Conservation (phyloP, 2,888 invertebrate genomes). For the Cinara cedri region DNA sequence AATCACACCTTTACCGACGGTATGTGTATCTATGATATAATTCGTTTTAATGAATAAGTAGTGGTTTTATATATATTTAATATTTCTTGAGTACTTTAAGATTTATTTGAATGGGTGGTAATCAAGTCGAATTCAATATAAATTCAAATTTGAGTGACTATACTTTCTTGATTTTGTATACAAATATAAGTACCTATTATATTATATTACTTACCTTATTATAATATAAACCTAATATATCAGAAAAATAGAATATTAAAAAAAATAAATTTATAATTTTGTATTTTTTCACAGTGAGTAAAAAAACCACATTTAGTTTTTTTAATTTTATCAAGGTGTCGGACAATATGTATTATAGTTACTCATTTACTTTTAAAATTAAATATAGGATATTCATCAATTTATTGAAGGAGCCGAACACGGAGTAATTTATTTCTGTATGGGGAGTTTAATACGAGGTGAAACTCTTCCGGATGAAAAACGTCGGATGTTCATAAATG, state of each 20-base stretch:
- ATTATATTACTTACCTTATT: too few relatives aligned
- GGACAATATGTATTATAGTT: too few relatives aligned
- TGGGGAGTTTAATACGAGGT: conserved; percentile 57
- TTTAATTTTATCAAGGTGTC: background rate
- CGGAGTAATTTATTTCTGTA: conserved; percentile 58
- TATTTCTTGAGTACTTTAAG: too few relatives aligned
- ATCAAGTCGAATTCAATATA: too few relatives aligned
- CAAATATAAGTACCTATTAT: too few relatives aligned
- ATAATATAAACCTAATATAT: too few relatives aligned
- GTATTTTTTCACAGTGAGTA: background rate
- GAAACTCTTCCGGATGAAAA: conserved; percentile 46
- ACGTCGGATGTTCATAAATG: conserved; percentile 34
- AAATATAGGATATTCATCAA: conserved; percentile 52
- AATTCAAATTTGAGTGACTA: too few relatives aligned
- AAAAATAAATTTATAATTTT: too few relatives aligned
- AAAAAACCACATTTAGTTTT: background rate
- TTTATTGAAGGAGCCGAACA: conserved; percentile 57
- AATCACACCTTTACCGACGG: conserved; percentile 38
- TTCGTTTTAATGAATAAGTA: too few relatives aligned
- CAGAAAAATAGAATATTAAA: background rate
- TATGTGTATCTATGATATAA: background rate
- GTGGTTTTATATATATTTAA: too few relatives aligned
- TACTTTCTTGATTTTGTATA: too few relatives aligned
- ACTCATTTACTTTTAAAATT: background rate
- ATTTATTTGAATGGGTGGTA: too few relatives aligned